Conservation (phyloP, 2,888 invertebrate genomes). For the Uropetala carovei region DNA sequence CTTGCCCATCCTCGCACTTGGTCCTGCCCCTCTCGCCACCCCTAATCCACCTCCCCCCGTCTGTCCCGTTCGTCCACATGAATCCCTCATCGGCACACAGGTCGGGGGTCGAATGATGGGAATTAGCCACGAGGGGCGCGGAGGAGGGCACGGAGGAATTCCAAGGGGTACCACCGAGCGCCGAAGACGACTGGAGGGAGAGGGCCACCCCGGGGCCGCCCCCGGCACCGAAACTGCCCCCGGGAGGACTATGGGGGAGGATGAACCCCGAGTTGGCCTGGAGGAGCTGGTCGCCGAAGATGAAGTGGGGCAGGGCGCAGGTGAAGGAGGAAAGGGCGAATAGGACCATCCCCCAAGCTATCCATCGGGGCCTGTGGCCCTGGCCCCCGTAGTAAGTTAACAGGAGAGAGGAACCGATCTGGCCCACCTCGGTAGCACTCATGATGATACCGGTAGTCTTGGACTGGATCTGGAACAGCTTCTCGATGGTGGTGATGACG, state of each 20-base stretch:
- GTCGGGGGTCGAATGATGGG: background rate
- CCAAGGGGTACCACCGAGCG: background rate
- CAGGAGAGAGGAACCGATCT: slow-evolving; percentile 92
- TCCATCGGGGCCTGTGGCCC: slow-evolving; percentile 95
- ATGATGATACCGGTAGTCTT: slow-evolving; percentile 93
- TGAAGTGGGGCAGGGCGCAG: slow-evolving; percentile 91
- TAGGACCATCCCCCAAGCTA: slow-evolving; percentile 93
- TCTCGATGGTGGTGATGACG: slow-evolving; percentile 95
- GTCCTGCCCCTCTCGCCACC: slow-evolving; percentile 70
- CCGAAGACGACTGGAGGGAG: slow-evolving; percentile 10
- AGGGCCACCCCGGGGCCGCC: background rate
- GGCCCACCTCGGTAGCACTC: slow-evolving; percentile 95
- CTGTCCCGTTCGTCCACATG: slow-evolving; percentile 9
- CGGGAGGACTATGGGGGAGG: slow-evolving; percentile 66
- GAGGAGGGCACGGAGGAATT: background rate
- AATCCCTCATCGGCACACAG: slow-evolving; percentile 28
- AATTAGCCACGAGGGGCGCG: background rate
- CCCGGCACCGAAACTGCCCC: background rate
- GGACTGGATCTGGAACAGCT: slow-evolving; percentile 93
- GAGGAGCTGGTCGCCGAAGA: slow-evolving; percentile 87
- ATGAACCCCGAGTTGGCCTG: slow-evolving; percentile 76
- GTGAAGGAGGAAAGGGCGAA: slow-evolving; percentile 91
- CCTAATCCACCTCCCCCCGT: background rate
- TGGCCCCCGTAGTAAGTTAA: slow-evolving; percentile 94
- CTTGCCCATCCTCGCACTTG: slow-evolving; percentile 80